A percentile compares a stretch with the other conserved stretches of the same genome.
Conservation (phyloP, 1,140 invertebrate genomes). For the Lethocerus indicus region DNA sequence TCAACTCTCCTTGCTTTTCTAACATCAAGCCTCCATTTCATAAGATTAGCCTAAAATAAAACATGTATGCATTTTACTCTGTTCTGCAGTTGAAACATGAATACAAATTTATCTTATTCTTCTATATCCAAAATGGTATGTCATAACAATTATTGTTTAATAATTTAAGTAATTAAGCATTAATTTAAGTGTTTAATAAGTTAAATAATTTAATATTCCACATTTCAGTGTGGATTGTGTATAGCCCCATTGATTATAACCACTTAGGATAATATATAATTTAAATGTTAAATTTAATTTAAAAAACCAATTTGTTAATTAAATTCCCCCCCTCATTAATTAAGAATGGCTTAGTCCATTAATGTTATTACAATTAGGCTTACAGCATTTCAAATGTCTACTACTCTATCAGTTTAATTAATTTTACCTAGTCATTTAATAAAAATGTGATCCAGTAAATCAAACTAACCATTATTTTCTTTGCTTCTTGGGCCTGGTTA, state of each 20-base stretch:
- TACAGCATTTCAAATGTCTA: not conserved
- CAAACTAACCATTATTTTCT: not conserved
- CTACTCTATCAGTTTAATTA: not conserved
- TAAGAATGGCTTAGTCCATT: no score
- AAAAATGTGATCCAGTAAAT: not conserved
- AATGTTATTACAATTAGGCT: not conserved
- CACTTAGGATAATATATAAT: no score
- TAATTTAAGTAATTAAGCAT: not conserved
- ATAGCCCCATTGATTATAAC: no score
- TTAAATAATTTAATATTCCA: no score
- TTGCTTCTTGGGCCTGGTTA: not conserved
- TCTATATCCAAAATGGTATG: not conserved
- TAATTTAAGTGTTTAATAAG: no score
- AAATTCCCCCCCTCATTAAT: no score
- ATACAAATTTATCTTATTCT: not conserved
- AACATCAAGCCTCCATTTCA: conserved; percentile 46
- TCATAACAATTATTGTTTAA: not conserved
- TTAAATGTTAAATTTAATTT: no score
- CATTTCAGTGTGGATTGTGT: no score
- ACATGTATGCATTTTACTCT: not conserved
- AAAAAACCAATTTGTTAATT: no score
- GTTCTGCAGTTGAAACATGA: not conserved
- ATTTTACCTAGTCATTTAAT: not conserved
- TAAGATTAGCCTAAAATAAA: conserved; percentile 28
- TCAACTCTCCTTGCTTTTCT: conserved; percentile 33